Evolutionary conservation across 2,888 invertebrate genomes (phyloP), one percentile per base, ranked within the genome.

Genomic region (Agriotes lineatus): DNA sequence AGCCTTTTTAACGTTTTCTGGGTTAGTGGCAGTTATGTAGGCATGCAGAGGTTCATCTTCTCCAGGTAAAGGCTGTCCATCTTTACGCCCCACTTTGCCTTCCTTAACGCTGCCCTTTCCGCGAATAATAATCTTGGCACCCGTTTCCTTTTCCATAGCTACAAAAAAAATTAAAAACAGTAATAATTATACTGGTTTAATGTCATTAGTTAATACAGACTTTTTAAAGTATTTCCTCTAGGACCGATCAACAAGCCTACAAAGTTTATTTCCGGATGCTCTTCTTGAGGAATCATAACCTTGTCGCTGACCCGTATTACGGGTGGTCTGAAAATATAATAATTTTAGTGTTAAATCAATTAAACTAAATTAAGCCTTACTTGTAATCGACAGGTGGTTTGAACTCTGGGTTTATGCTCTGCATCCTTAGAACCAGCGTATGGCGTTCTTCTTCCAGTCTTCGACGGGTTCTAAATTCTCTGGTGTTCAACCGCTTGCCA

Each of bases 71-170:
- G 99, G 99, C 84, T 96, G 97, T 0, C 98, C 98, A 87, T 98
- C 97, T 86, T 97, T 97, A 75, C 97, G 89, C 0, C 84, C 97
- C 75, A 95, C 96, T 88, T 99, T 99, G 64, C 98, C 99, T 85
- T 99, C 99, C 85, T 99, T 99, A 44, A 99, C 97, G 3, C 98
- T 99, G 4, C 99, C 99, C 86, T 99, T 99, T 65, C 99, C 99
- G 73, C 99, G 91, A 79, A 99, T 99, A 76, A 99, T 99, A 69
- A 99, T 99, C 86, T 98, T 98, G 0, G 96, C 96, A 30, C 96
- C 96, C 1, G 97, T 96, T 85, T 96, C 95, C 80, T 96, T 95
- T 85, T 96, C 96, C 94, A 96, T 95, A 3, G 96, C 95, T 77
- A 65, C 22, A 73, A 59, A n/a, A n/a, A n/a, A n/a, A n/a, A n/a